These are phyloP conservation scores for Macheiramphus alcinus DNA, from an alignment of 2,113 vertebrate genomes.

Conservation along the genomic window DNA sequence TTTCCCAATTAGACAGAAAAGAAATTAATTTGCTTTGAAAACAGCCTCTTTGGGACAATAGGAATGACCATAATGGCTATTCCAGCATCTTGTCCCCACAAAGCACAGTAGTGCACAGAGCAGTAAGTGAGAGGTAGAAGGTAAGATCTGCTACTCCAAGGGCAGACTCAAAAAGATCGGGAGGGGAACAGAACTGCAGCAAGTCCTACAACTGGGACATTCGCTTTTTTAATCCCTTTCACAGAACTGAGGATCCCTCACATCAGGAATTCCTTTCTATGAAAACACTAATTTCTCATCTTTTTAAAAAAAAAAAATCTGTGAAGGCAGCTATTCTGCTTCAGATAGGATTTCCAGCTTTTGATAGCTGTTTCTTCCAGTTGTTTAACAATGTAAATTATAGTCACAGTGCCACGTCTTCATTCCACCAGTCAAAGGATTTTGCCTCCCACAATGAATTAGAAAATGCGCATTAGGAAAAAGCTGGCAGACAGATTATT, in stretches of 20 bases:
- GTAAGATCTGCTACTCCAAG: not conserved
- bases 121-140: not conserved
- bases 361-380: slow-evolving; percentile 27
- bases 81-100: not conserved
- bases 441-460: slow-evolving; percentile 58
- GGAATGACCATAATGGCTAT: not conserved
- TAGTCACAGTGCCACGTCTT: slow-evolving; percentile 42
- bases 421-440: slow-evolving; percentile 48
- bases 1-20: not conserved
- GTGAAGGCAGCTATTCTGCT: not conserved
- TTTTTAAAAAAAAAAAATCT: not conserved
- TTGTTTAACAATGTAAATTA: slow-evolving; percentile 47
- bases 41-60: not conserved
- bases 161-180: not conserved
- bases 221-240: not conserved
- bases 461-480: slow-evolving; percentile 51
- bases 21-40: not conserved
- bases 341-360: slow-evolving; percentile 15
- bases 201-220: not conserved
- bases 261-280: not conserved
- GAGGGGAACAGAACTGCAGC: not conserved
- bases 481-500: slow-evolving; percentile 64
- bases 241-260: not conserved
- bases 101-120: not conserved
- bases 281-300: slow-evolving; percentile 6